Conservation (phyloP, 2,888 invertebrate genomes). For the Epirrhoe tristata region DNA sequence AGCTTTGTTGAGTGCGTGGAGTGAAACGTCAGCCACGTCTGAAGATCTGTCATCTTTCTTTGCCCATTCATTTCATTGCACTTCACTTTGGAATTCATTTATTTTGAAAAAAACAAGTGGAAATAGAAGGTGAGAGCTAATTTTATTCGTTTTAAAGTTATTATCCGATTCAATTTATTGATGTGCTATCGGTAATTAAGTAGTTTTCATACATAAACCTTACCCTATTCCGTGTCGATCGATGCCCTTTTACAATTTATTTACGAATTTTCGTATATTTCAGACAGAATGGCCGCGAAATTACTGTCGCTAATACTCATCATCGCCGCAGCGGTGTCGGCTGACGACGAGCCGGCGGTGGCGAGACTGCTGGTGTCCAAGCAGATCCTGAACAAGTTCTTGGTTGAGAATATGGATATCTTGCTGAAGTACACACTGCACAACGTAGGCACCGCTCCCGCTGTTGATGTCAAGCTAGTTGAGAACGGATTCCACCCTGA, state of each 20-base stretch:
- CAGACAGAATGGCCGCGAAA: constrained; percentile 77
- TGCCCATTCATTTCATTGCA: constrained; percentile 42
- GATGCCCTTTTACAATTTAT: constrained; percentile 14
- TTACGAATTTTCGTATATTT: constrained; percentile 50
- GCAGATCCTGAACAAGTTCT: constrained; percentile 97
- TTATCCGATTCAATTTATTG: not conserved
- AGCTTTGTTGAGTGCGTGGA: constrained; percentile 79
- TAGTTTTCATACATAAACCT: constrained; percentile 27
- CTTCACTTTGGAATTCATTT: constrained; percentile 41
- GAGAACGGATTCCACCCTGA: constrained; percentile 97
- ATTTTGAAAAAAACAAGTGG: constrained; percentile 47
- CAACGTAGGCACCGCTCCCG: constrained; percentile 97
- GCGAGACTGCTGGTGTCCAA: constrained; percentile 96
- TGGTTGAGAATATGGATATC: constrained; percentile 98
- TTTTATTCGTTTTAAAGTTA: constrained; percentile 11
- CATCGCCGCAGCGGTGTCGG: constrained; percentile 75
- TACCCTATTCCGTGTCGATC: constrained; percentile 18
- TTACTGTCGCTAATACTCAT: constrained; percentile 76
- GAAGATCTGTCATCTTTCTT: constrained; percentile 59
- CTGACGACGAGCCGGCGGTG: constrained; percentile 89
- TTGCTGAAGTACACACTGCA: constrained; percentile 97
- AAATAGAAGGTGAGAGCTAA: constrained; percentile 51
- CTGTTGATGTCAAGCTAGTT: constrained; percentile 93
- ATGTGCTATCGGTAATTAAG: not conserved
- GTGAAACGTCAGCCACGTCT: constrained; percentile 85